These are phyloP conservation scores for Argopecten irradians DNA, from an alignment of 1,140 invertebrate genomes.

Conservation along the genomic window DNA sequence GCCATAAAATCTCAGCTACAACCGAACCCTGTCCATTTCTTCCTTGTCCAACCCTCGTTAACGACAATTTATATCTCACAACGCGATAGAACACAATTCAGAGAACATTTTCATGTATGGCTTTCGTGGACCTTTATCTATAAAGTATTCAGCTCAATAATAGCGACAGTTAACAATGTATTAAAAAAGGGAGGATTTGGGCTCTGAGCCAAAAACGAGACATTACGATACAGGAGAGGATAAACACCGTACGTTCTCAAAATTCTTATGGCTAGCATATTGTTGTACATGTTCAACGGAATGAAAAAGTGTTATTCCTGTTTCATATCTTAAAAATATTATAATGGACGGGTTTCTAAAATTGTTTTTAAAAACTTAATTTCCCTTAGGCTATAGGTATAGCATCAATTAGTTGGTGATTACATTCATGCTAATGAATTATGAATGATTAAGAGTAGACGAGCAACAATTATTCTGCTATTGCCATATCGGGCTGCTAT, in stretches of 20 bases:
- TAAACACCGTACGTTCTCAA: background rate
- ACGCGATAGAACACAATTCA: constrained; percentile 16
- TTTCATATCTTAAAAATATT: too few species aligned
- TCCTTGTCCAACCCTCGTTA: constrained; percentile 5
- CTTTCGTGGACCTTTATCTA: constrained; percentile 9
- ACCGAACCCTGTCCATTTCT: background rate
- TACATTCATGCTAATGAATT: background rate
- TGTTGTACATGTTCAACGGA: background rate
- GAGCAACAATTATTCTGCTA: constrained; percentile 22
- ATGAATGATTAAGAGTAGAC: background rate
- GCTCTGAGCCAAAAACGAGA: background rate
- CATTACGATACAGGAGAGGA: background rate
- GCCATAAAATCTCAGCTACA: background rate
- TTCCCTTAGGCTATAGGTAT: background rate
- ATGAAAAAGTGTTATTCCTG: too few species aligned
- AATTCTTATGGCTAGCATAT: background rate
- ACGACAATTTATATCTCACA: constrained; percentile 18
- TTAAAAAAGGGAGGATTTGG: background rate
- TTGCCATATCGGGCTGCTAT: background rate
- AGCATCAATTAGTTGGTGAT: background rate
- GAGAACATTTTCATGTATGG: constrained; percentile 16
- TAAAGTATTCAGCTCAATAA: constrained; percentile 12
- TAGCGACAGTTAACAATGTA: constrained; percentile 1
- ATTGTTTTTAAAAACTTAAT: background rate
- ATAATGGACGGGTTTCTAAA: background rate